A percentile compares a stretch with the other conserved stretches of the same genome.
phyloP scores from a whole-genome alignment of 2,113 vertebrate genomes.

The Trogon surrucura region DNA sequence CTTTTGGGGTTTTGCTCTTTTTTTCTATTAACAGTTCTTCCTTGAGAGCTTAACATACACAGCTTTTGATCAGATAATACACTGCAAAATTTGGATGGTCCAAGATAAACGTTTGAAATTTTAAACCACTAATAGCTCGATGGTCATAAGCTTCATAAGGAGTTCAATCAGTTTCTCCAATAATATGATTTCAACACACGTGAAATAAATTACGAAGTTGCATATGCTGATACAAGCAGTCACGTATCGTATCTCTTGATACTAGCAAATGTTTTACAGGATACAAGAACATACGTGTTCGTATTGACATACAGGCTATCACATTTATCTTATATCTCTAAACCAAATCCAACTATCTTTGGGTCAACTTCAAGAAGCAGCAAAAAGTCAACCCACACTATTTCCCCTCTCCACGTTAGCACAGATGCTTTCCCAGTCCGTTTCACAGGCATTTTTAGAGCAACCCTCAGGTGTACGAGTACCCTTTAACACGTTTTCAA shows the following conservation, averaged over 20 bases:
- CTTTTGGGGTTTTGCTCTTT: background rate
- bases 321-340: background rate
- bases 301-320: background rate
- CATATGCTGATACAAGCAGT: background rate
- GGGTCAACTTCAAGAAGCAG: background rate
- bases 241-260: background rate
- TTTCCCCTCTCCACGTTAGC: background rate
- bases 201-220: background rate
- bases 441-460: background rate
- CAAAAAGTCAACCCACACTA: fast-evolving
- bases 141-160: background rate
- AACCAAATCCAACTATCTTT: background rate
- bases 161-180: background rate
- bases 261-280: background rate
- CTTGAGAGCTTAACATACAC: background rate
- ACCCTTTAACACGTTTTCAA: background rate
- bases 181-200: background rate
- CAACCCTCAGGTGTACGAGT: background rate
- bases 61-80: background rate
- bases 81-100: background rate
- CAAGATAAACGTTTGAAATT: background rate
- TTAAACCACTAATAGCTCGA: background rate
- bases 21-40: background rate
- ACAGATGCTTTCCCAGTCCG: background rate
- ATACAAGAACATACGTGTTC: background rate